A percentile compares a stretch with the other conserved stretches of the same genome.
These are phyloP conservation scores for Nephrotoma flavescens DNA, from an alignment of 2,888 invertebrate species.

Conservation along the genomic window DNA sequence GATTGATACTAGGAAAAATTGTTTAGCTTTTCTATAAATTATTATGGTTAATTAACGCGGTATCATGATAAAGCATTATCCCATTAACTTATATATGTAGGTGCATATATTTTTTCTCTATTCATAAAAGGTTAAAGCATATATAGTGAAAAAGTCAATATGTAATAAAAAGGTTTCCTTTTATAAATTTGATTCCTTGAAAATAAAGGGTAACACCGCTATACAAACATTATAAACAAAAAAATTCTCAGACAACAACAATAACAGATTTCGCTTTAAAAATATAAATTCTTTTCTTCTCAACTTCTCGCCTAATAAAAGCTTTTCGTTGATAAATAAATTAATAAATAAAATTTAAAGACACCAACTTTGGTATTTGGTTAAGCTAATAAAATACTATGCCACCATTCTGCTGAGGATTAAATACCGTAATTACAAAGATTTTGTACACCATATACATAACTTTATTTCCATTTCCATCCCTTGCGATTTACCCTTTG, in stretches of 20 bases:
- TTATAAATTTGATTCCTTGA: neutral
- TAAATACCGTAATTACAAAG: too few relatives aligned
- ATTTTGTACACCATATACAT: neutral
- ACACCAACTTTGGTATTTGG: neutral
- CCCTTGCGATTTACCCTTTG: neutral
- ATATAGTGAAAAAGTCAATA: neutral
- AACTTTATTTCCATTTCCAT: neutral
- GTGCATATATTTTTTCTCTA: neutral
- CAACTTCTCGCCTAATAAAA: neutral
- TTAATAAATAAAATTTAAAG: neutral
- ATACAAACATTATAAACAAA: neutral
- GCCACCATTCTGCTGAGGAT: too few relatives aligned
- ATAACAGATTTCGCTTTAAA: neutral
- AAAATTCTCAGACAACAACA: neutral
- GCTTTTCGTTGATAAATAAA: neutral
- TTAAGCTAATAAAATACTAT: neutral
- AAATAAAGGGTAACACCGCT: neutral
- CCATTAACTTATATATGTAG: neutral
- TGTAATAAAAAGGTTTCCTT: neutral
- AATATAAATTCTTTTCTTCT: neutral
- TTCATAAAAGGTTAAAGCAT: neutral
- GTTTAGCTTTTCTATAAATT: neutral
- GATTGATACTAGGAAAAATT: neutral
- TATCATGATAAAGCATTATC: neutral
- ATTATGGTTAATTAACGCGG: neutral